Base-by-base conservation (phyloP, 2,888 invertebrate species). In the Drosophila tripunctata region DNA sequence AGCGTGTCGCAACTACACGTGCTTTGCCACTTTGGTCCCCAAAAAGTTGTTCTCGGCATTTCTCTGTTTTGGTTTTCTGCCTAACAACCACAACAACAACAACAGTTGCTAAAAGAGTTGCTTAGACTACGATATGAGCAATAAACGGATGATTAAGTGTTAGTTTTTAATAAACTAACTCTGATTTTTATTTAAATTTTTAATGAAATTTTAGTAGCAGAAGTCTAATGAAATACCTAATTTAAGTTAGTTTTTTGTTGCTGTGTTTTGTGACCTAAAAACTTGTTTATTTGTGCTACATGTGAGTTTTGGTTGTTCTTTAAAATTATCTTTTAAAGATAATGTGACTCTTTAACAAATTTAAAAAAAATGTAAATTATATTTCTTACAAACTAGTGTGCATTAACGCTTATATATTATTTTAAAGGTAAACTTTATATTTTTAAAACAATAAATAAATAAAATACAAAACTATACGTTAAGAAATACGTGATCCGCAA, bases 21-120 rank as follows among this genome's bases (percentile, higher is more conserved):
- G 82, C 84, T 87, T 83, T 73, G 65, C 7, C 22, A 44, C 45
- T 67, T 52, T n/a, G n/a, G 40, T 14, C 33, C 31, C 50, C 27
- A 27, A 43, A 52, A 50, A 21, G 21, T 24, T 22, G 44, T 47
- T 19, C 3, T 66, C 62, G 48, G 50, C 60, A n/a, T 27, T 73
- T 87, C 83, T 87, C 87, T 84, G 83, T 84, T 84, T 85, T 84
- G 83, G 58, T 87, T 84, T 87, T 54, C 41, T 36, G 4, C 35
- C 17, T 33, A 31, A 27, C n/a, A n/a, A n/a, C n/a, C n/a, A n/a
- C n/a, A n/a, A n/a, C n/a, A 35, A 35, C 22, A 48, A 22, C 44
- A 47, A 22, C 38, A 41, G 36, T 24, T 21, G 45, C 22, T 22
- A 43, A 30, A 44, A 63, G 57, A 52, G 57, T 45, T 30, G 36